phyloP scores from a whole-genome alignment of 1,140 invertebrate genomes.

The Eufriesea mexicana region DNA sequence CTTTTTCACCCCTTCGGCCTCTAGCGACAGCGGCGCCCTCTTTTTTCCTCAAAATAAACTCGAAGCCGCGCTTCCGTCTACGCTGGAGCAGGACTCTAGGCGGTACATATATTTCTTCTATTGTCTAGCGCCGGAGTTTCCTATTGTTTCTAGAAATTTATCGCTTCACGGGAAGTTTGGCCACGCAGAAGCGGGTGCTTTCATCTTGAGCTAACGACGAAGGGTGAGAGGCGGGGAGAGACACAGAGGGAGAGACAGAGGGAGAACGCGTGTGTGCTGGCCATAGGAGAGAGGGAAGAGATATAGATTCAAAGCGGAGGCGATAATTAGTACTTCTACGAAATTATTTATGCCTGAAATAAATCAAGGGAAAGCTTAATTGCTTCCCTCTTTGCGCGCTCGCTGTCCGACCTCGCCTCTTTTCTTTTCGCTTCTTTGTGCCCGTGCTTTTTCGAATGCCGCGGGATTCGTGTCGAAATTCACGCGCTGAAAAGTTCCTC shows the following conservation, averaged over 20 bases:
- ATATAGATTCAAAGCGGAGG: constrained; percentile 68
- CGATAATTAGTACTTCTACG: constrained; percentile 80
- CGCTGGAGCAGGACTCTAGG: constrained; percentile 49
- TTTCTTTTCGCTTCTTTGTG: constrained; percentile 5
- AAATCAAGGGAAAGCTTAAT: constrained; percentile 79
- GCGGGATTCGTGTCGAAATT: constrained; percentile 11
- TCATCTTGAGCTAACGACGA: constrained; percentile 71
- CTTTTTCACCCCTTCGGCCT: constrained; percentile 37
- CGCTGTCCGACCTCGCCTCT: constrained; percentile 1
- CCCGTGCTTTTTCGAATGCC: not conserved
- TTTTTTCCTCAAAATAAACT: constrained; percentile 70
- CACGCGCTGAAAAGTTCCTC: constrained; percentile 10
- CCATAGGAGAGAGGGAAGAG: constrained; percentile 22
- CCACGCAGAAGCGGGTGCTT: constrained; percentile 75
- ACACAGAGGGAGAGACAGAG: not conserved
- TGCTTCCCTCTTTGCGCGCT: constrained; percentile 71
- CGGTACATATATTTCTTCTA: constrained; percentile 79
- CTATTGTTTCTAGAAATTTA: constrained; percentile 81
- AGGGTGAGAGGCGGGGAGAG: constrained; percentile 10
- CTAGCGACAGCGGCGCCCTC: not conserved
- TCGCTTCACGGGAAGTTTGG: constrained; percentile 80
- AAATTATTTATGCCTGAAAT: constrained; percentile 80
- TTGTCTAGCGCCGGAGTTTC: constrained; percentile 79
- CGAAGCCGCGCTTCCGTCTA: constrained; percentile 69
- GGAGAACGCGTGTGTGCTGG: not conserved